Percentiles rank a stretch among this genome's conserved stretches.
These are phyloP conservation scores for Rhagoletis pomonella DNA, from an alignment of 1,140 invertebrate species.

Conservation along the genomic window DNA sequence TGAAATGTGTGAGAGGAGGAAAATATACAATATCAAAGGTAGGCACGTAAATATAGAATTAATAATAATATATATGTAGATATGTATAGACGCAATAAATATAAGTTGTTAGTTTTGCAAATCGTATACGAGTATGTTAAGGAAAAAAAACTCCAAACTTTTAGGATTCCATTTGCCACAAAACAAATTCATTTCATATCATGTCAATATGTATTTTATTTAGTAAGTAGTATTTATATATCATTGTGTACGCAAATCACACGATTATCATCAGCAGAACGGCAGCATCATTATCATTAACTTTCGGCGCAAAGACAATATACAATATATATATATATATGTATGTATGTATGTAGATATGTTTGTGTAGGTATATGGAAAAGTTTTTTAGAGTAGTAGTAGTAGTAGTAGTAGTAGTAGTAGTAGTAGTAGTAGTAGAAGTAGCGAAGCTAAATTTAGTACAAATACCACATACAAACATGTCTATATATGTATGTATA, in stretches of 20 bases:
- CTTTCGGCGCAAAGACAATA: conserved; percentile 53
- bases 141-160: conserved; percentile 56
- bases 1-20: conserved; percentile 21
- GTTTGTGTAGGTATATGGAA: background rate
- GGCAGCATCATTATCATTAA: conserved; percentile 53
- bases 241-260: conserved; percentile 44
- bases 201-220: background rate
- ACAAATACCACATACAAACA: too few relatives aligned
- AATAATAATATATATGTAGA: conserved; percentile 20
- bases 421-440: too few relatives aligned
- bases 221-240: background rate
- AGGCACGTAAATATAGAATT: background rate
- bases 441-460: too few relatives aligned
- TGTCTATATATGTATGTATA: background rate
- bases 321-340: conserved; percentile 27
- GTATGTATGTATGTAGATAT: background rate
- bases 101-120: background rate
- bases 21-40: background rate
- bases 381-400: background rate
- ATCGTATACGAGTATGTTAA: conserved; percentile 20
- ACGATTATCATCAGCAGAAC: conserved; percentile 56
- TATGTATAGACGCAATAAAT: background rate
- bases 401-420: too few relatives aligned
- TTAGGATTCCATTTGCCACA: conserved; percentile 53
- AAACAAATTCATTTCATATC: conserved; percentile 54